Percentiles rank a stretch among this genome's conserved stretches.
Conservation (phyloP, 2,113 vertebrate genomes). For the Labeo rohita region DNA sequence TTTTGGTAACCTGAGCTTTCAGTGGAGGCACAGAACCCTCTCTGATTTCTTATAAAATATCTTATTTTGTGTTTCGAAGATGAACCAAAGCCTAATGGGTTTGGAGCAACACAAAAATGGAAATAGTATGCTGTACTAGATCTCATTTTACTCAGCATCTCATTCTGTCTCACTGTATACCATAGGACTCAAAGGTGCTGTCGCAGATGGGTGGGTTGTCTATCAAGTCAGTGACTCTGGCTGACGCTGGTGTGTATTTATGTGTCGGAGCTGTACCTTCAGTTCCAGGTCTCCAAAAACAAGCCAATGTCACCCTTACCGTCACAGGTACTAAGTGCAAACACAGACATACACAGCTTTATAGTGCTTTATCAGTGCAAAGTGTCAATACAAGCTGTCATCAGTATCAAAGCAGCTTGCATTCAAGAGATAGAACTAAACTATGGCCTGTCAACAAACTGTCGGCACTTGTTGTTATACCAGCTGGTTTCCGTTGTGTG, state of each 20-base stretch:
- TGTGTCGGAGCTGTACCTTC: slow-evolving; percentile 78
- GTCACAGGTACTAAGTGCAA: slow-evolving; percentile 76
- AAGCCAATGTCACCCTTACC: slow-evolving; percentile 69
- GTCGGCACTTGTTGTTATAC: not conserved
- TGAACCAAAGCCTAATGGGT: not conserved
- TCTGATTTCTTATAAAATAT: not conserved
- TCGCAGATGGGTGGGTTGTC: slow-evolving; percentile 66
- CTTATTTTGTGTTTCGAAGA: not conserved
- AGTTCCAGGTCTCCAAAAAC: slow-evolving; percentile 74
- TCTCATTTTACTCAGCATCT: not conserved
- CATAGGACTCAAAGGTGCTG: slow-evolving; percentile 69
- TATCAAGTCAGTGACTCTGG: slow-evolving; percentile 65
- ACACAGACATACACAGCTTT: slow-evolving; percentile 14
- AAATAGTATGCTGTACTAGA: not conserved
- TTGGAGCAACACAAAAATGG: not conserved
- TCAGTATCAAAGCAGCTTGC: not conserved
- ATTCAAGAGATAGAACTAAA: not conserved
- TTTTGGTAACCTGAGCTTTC: not conserved
- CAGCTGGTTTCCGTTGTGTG: not conserved
- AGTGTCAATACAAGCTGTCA: slow-evolving; percentile 4
- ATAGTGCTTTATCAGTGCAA: slow-evolving; percentile 1
- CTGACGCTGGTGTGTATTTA: slow-evolving; percentile 74
- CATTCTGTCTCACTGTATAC: not conserved
- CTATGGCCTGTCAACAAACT: slow-evolving; percentile 7
- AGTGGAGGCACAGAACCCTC: not conserved